phyloP scores from a whole-genome alignment of 1,140 invertebrate species.

The Cydia amplana region DNA sequence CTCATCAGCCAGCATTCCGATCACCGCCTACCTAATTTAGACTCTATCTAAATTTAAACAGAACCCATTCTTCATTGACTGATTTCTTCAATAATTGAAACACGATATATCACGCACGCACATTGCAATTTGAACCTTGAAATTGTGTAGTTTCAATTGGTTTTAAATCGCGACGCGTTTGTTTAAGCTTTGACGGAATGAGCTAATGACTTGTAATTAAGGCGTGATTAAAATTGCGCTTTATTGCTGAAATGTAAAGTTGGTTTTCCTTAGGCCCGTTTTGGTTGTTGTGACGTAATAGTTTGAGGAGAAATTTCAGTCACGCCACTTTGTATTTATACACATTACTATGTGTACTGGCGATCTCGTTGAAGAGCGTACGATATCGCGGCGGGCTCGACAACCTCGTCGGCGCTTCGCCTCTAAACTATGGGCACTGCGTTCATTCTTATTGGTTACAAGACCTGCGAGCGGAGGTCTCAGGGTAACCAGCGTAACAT shows the following conservation, averaged over 20 bases:
- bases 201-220: constrained; percentile 61
- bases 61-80: constrained; percentile 53
- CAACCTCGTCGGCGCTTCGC: not conserved
- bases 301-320: constrained; percentile 59
- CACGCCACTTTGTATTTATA: constrained; percentile 64
- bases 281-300: constrained; percentile 54
- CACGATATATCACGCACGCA: constrained; percentile 48
- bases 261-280: constrained; percentile 47
- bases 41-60: constrained; percentile 50
- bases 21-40: constrained; percentile 44
- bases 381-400: constrained; percentile 37
- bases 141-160: constrained; percentile 46
- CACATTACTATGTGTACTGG: constrained; percentile 43
- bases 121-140: constrained; percentile 62
- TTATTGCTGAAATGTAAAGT: constrained; percentile 51
- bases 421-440: not conserved
- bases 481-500: not conserved
- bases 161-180: constrained; percentile 45
- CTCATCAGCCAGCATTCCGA: constrained; percentile 54
- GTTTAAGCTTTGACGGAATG: constrained; percentile 46
- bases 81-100: constrained; percentile 62
- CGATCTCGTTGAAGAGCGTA: constrained; percentile 48
- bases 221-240: constrained; percentile 50
- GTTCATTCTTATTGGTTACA: not conserved
- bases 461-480: not conserved